A percentile compares a stretch with the other conserved stretches of the same genome.
phyloP scores from a whole-genome alignment of 2,113 vertebrate genomes.

The Megaceryle maxima region DNA sequence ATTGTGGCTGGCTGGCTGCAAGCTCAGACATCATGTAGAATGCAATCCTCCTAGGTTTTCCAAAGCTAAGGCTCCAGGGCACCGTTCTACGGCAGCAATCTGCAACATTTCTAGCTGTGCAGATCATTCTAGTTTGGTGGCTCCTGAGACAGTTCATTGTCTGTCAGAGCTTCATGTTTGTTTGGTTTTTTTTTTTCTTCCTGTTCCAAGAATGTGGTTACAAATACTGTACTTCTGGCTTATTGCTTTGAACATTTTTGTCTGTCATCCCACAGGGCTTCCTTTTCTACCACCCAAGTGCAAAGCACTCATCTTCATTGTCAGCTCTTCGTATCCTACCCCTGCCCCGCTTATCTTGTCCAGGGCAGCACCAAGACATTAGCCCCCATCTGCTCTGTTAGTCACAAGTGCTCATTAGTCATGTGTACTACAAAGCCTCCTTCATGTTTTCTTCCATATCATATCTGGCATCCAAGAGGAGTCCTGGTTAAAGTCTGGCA shows the following conservation, averaged over 20 bases:
- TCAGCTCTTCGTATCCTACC: not conserved
- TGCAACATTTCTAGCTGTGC: not conserved
- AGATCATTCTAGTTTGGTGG: not conserved
- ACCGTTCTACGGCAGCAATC: not conserved
- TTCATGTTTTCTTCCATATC: not conserved
- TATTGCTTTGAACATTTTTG: slow-evolving; percentile 8
- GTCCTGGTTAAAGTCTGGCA: not conserved
- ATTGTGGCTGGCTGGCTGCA: not conserved
- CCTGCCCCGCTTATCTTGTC: not conserved
- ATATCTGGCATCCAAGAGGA: not conserved
- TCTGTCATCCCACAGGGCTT: not conserved
- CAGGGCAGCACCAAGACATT: not conserved
- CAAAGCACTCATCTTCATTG: not conserved
- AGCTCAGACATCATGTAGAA: not conserved
- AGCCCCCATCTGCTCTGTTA: not conserved
- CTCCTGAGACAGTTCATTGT: slow-evolving; percentile 13
- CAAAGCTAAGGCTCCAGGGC: not conserved
- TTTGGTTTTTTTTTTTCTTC: not conserved
- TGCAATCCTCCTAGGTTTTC: not conserved
- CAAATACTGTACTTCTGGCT: not conserved
- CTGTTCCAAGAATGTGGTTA: not conserved
- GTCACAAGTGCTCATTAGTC: not conserved
- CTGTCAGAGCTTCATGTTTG: not conserved
- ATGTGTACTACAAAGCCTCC: not conserved
- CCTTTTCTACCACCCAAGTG: not conserved